Conservation (phyloP, 2,888 invertebrate species). For the Colletes collaris region DNA sequence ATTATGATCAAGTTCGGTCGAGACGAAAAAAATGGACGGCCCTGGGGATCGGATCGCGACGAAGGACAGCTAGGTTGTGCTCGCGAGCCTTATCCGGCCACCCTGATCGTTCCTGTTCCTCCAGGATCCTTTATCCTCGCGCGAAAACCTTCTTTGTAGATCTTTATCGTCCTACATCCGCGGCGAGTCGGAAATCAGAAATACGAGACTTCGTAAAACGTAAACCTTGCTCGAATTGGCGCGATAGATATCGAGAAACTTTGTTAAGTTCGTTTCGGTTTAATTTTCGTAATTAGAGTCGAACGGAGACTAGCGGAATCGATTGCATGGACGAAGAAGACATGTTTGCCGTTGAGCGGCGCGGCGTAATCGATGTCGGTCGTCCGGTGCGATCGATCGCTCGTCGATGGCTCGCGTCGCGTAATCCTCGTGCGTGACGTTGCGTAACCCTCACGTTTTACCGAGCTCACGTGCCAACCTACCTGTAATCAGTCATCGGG, state of each 20-base stretch:
- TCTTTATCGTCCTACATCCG: slow-evolving; percentile 16
- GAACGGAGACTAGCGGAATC: too few relatives aligned
- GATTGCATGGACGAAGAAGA: too few relatives aligned
- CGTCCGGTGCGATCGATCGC: slow-evolving; percentile 17
- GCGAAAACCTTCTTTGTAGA: slow-evolving; percentile 1
- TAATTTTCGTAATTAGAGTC: too few relatives aligned
- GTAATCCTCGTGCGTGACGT: slow-evolving; percentile 57
- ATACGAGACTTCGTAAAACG: too few relatives aligned
- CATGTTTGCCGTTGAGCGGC: too few relatives aligned
- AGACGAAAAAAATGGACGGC: slow-evolving; percentile 62
- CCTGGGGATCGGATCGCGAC: slow-evolving; percentile 60
- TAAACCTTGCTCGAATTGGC: too few relatives aligned
- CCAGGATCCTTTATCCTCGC: slow-evolving; percentile 29
- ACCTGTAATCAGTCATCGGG: slow-evolving; percentile 47
- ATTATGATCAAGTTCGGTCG: slow-evolving; percentile 56
- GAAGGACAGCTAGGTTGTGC: slow-evolving; percentile 58
- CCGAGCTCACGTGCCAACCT: slow-evolving; percentile 62
- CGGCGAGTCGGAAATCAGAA: not conserved
- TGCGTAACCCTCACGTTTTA: slow-evolving; percentile 70
- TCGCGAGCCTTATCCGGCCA: slow-evolving; percentile 32
- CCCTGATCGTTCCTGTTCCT: slow-evolving; percentile 20
- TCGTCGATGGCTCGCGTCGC: slow-evolving; percentile 23
- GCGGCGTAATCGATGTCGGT: not conserved
- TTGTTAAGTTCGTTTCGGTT: too few relatives aligned
- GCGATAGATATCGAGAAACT: too few relatives aligned